Evolutionary conservation across 2,888 invertebrate genomes (phyloP), one percentile per base, ranked within the genome.

Genomic region (Caenorhabditis doughertyi): DNA sequence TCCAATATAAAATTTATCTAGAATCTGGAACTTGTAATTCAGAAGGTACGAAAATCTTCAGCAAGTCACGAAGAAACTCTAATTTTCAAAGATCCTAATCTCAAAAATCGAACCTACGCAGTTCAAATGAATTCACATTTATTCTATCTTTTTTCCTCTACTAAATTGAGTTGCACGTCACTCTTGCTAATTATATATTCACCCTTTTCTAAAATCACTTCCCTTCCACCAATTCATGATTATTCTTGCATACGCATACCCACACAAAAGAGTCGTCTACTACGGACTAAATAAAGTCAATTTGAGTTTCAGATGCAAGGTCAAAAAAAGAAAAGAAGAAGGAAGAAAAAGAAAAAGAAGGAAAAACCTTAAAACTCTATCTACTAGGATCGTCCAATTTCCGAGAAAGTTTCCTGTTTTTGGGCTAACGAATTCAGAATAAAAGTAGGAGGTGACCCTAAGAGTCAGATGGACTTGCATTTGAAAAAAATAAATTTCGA

Each of bases 331-430:
- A 23, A 60, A 60, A 29, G 53, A 23, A 27, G n/a, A 32, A 64
- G 47, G 18, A 49, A 29, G 64, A 64, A 47, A 11, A 47, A 18
- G 13, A 32, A 42, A 23, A 60, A 60, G 21, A 62, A 23, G 13
- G 27, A 44, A 39, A 51, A 51, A n/a, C 23, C 23, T 39, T 44
- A 13, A 44, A 42, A 25, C 21, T 39, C 56, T 16, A 56, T 25
- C 32, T 16, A 42, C 3, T 21, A n/a, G 23, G 27, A 44, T 44
- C 58, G 58, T 74, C 49, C 18, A 74, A 74, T 74, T 74, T 74
- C 74, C 74, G 44, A 39, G 47, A 25, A 58, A 25, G 25, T 64
- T 65, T 74, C 74, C 74, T 74, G 74, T 65, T 74, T 42, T 74
- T 21, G 16, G 21, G 9, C 3, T 13, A 39, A 16, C 3, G n/a